Base-by-base conservation (phyloP, 2,113 vertebrate species). In the Labrus mixtus region DNA sequence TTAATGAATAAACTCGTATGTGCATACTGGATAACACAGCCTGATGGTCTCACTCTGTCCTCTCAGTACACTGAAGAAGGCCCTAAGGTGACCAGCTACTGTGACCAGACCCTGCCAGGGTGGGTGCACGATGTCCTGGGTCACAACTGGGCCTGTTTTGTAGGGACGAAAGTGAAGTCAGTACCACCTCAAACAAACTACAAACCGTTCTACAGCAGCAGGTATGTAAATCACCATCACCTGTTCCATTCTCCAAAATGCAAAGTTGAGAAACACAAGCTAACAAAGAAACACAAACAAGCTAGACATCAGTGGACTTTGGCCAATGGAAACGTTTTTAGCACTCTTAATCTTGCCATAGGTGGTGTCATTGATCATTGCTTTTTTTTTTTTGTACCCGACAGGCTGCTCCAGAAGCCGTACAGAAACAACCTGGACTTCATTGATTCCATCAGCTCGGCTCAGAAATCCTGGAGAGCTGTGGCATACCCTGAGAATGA, bases 101-200 rank as follows among this genome's bases (percentile, higher is more conserved):
- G 98, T 86, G 94, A 99, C 8, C 96, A 99, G 84, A 98, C 97
- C 0, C 74, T 98, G 3, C 92, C 95, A 0, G 98, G 98, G 39
- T 98, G 96, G 97, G 98, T 96, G 1, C 98, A 99, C 41, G 97
- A 99, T 53, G 94, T 97, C 1, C 90, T 98, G 85, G 97, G 97
- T 12, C 93, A 85, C 73, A 99, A 99, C 75, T 99, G 98, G 98
- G 98, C 95, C 20, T 99, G 98, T 87, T 99, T 99, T 73, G 84
- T 83, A 0, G 98, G 96, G 33, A 96, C 91, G 76, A 98, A 94
- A 71, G 77, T 94, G 23, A 88, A 89, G 0, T 54, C 91, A 0
- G 55, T 93, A 11, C 63, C 79, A 0, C 90, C 92, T 0, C 87
- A 88, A 15, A 57, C 54, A 25, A 87, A 65, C 0, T 0, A 73